These are phyloP conservation scores for Lucifuga dentata DNA, from an alignment of 2,113 vertebrate species.

Conservation along the genomic window DNA sequence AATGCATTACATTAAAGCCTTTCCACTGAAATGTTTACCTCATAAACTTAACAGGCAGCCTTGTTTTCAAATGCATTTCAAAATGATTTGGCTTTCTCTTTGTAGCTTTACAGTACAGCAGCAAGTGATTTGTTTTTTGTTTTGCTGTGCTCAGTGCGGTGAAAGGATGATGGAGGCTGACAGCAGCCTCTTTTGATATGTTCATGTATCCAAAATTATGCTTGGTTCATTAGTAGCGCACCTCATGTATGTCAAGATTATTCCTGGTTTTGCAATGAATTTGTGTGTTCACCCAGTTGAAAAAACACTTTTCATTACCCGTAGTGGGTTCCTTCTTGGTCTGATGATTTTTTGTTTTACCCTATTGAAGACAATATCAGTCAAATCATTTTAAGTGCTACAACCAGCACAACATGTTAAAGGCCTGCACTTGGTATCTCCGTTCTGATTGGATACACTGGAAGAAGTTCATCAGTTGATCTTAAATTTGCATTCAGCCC, in stretches of 20 bases:
- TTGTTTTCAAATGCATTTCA: slow-evolving; percentile 36
- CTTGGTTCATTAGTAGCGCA: slow-evolving; percentile 56
- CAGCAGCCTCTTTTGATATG: slow-evolving; percentile 49
- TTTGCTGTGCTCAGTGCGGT: slow-evolving; percentile 42
- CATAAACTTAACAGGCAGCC: slow-evolving; percentile 48
- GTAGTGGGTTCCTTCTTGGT: slow-evolving; percentile 1
- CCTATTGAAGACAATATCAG: background rate
- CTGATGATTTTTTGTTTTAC: background rate
- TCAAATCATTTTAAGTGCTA: slow-evolving; percentile 10
- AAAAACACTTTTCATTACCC: slow-evolving; percentile 19
- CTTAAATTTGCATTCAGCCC: slow-evolving; percentile 45
- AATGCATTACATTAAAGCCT: slow-evolving; percentile 44
- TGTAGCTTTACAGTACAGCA: slow-evolving; percentile 27
- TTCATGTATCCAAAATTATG: slow-evolving; percentile 36
- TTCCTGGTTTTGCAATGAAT: slow-evolving; percentile 35
- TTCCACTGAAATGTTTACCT: slow-evolving; percentile 42
- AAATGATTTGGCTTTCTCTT: slow-evolving; percentile 40
- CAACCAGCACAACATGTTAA: slow-evolving; percentile 1
- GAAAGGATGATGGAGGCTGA: slow-evolving; percentile 44
- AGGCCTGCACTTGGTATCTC: slow-evolving; percentile 12
- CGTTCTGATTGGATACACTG: slow-evolving; percentile 9
- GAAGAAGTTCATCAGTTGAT: slow-evolving; percentile 22
- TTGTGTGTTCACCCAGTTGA: slow-evolving; percentile 30
- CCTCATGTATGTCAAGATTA: slow-evolving; percentile 40
- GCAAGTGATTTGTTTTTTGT: slow-evolving; percentile 52